A percentile compares a stretch with the other conserved stretches of the same genome.
These are phyloP conservation scores for Machaerirhynchus nigripectus DNA, from an alignment of 2,113 vertebrate genomes.

Conservation along the genomic window DNA sequence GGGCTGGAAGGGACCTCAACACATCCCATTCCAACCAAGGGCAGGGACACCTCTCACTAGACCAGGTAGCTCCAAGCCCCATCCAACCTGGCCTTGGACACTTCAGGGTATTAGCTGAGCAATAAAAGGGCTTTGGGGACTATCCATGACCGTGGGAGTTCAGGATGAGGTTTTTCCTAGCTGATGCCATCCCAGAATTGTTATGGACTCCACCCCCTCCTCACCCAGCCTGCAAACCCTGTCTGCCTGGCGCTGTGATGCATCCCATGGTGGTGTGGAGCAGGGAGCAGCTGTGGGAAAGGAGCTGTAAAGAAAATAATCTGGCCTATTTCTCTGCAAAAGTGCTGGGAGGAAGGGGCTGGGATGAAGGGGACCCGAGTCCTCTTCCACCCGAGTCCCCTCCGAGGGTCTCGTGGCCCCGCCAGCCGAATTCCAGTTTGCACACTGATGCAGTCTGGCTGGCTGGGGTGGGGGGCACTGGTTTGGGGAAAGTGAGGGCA, in stretches of 20 bases:
- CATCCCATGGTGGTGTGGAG: background rate
- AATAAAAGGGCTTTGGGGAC: accelerated
- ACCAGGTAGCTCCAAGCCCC: background rate
- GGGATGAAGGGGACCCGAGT: background rate
- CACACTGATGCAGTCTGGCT: background rate
- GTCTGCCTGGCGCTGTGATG: background rate
- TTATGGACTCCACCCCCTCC: background rate
- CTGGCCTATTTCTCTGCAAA: background rate
- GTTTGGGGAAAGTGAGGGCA: background rate
- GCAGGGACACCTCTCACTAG: background rate
- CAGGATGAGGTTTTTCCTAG: background rate
- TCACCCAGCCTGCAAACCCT: background rate
- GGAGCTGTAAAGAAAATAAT: background rate
- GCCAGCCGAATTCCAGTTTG: background rate
- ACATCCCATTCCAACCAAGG: background rate
- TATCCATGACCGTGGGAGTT: accelerated
- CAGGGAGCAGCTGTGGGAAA: background rate
- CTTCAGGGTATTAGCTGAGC: background rate
- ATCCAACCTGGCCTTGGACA: background rate
- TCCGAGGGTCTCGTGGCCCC: background rate
- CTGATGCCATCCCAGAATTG: background rate
- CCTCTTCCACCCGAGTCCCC: background rate
- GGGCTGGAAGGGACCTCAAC: background rate
- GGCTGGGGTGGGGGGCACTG: background rate
- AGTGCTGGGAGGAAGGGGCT: background rate